phyloP scores from a whole-genome alignment of 2,888 invertebrate genomes.

The Microctonus brassicae region DNA sequence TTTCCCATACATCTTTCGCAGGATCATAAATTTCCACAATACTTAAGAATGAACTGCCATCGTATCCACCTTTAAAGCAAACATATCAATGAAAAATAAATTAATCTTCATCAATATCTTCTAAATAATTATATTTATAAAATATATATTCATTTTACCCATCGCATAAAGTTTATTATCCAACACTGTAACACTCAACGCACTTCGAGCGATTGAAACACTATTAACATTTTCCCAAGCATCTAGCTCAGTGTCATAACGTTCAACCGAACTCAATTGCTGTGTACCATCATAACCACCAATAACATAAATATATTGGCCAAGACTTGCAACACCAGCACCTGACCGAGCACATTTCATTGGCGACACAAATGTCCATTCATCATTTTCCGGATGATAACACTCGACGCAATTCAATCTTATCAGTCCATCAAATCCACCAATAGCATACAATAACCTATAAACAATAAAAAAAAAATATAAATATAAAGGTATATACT shows the following conservation, averaged over 20 bases:
- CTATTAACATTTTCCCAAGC: slow-evolving; percentile 83
- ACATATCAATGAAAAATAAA: slow-evolving; percentile 13
- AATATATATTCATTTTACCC: slow-evolving; percentile 72
- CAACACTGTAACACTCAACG: slow-evolving; percentile 87
- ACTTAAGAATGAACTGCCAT: slow-evolving; percentile 86
- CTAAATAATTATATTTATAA: neutral
- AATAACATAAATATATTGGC: slow-evolving; percentile 91
- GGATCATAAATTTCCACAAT: slow-evolving; percentile 93
- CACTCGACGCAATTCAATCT: slow-evolving; percentile 87
- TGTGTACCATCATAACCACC: slow-evolving; percentile 92
- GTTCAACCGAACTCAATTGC: slow-evolving; percentile 87
- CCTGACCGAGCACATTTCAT: slow-evolving; percentile 87
- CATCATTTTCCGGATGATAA: slow-evolving; percentile 93
- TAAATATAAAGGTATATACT: too few species aligned
- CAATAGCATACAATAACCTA: slow-evolving; percentile 81
- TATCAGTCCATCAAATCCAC: slow-evolving; percentile 88
- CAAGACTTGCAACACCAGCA: slow-evolving; percentile 87
- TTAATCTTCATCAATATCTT: neutral
- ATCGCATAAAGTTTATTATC: slow-evolving; percentile 91
- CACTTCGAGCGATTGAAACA: slow-evolving; percentile 86
- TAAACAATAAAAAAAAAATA: too few species aligned
- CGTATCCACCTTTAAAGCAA: slow-evolving; percentile 82
- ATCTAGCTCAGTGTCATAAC: slow-evolving; percentile 87
- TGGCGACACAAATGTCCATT: slow-evolving; percentile 85
- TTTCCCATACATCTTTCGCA: slow-evolving; percentile 80